A percentile compares a stretch with the other conserved stretches of the same genome.
phyloP scores from a whole-genome alignment of 1,140 invertebrate genomes.

The Cyphomyrmex costatus region DNA sequence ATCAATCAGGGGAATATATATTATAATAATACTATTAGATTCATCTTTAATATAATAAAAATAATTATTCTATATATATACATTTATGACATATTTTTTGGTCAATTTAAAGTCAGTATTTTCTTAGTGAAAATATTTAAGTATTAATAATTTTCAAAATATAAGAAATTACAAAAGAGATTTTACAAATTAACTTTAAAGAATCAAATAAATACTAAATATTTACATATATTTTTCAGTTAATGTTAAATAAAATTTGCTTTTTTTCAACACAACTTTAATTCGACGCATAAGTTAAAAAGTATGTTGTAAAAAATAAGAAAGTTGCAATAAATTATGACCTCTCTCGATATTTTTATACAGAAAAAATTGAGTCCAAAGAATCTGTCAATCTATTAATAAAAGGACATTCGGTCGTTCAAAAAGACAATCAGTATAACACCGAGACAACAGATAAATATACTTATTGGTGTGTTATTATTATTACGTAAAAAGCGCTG shows the following conservation, averaged over 20 bases:
- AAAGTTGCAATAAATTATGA: neutral
- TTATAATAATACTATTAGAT: no score
- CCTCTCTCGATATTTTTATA: no score
- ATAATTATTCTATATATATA: neutral
- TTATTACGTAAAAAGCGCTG: neutral
- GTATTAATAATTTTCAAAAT: neutral
- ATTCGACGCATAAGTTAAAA: neutral
- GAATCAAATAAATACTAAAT: neutral
- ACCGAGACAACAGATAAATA: no score
- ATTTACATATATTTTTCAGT: neutral
- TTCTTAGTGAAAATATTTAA: neutral
- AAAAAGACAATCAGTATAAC: no score
- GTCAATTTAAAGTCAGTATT: neutral
- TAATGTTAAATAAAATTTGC: neutral
- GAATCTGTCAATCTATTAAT: no score
- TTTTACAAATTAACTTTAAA: neutral
- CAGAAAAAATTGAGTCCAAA: no score
- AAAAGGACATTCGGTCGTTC: no score
- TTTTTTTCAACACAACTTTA: neutral
- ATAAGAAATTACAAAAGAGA: neutral
- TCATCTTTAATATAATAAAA: neutral
- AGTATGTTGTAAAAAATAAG: no score
- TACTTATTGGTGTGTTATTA: constrained; percentile 30
- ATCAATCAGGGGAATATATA: no score
- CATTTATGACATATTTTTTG: neutral